Base-by-base conservation (phyloP, 2,797 vertebrate genomes). In the Tokudaia muenninki region DNA sequence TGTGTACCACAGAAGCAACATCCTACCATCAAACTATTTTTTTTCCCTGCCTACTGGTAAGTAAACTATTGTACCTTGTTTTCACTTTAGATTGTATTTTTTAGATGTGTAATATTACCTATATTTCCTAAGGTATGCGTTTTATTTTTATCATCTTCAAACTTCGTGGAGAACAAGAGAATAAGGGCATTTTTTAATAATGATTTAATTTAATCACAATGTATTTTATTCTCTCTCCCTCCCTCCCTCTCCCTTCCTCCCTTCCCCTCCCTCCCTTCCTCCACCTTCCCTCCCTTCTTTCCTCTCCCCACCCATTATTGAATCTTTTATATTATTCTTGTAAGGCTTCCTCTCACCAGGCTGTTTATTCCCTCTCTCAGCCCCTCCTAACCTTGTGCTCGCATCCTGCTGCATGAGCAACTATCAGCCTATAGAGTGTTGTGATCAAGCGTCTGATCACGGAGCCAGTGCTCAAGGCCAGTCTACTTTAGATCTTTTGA, bases 51-150 rank as follows among this genome's bases (percentile, higher is more conserved):
- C 6, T 72, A 94, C 29, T 84, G 52, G 34, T 34, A 5, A 92
- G 52, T 57, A 31, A 93, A 87, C 93, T 79, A 37, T 14, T 52
- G 13, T 29, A 26, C 59, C 65, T 84, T 87, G 24, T 81, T 91
- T 75, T 77, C 52, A 61, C 5, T 84, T 94, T 44, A 93, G 8
- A 70, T 91, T 87, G 26, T 2, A 63, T 80, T 65, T 95, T 74
- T 47, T 61, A 74, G 89, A n/a, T 65, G 78, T 74, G 37, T 61
- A 57, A 94, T 81, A 88, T 95, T 67, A 92, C 31, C 21, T 17
- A 81, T 57, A 86, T n/a, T 78, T 93, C 44, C 29, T 75, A 63
- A 87, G 63, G 19, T 6, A 59, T 83, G 21, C 10, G 31, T 87
- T 87, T 87, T 24, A 52, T 81, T 77, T 81, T 79, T 14, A 92